A percentile compares a stretch with the other conserved stretches of the same genome.
phyloP scores from a whole-genome alignment of 2,113 vertebrate species.

The Callipepla californica region DNA sequence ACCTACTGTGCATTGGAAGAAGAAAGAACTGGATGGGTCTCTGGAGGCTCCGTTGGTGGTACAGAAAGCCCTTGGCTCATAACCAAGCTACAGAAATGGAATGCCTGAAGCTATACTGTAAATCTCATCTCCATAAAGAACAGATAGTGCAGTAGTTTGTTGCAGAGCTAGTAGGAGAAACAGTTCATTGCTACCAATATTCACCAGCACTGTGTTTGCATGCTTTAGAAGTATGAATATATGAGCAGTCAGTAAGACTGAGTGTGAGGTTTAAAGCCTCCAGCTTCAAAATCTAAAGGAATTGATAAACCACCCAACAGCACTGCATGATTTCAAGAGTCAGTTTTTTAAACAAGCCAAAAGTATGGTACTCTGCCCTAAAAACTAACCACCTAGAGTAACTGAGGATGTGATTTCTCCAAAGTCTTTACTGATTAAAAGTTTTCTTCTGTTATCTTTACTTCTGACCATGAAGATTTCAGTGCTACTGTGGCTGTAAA shows the following conservation, averaged over 20 bases:
- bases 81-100: not conserved
- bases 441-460: not conserved
- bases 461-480: not conserved
- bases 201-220: not conserved
- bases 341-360: not conserved
- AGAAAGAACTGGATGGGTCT: not conserved
- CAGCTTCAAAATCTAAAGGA: not conserved
- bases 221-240: not conserved
- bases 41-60: not conserved
- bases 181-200: not conserved
- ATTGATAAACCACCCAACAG: rapidly evolving
- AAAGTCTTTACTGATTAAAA: not conserved
- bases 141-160: not conserved
- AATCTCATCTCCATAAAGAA: not conserved
- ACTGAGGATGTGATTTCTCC: not conserved
- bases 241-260: not conserved
- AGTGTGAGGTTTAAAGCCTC: not conserved
- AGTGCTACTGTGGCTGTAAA: not conserved
- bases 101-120: not conserved
- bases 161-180: not conserved
- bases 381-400: not conserved
- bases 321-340: rapidly evolving
- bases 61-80: not conserved
- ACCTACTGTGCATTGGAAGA: not conserved
- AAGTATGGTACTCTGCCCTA: not conserved